A percentile compares a stretch with the other conserved stretches of the same genome.
These are phyloP conservation scores for Pollachius pollachius DNA, from an alignment of 2,113 vertebrate genomes.

Conservation along the genomic window DNA sequence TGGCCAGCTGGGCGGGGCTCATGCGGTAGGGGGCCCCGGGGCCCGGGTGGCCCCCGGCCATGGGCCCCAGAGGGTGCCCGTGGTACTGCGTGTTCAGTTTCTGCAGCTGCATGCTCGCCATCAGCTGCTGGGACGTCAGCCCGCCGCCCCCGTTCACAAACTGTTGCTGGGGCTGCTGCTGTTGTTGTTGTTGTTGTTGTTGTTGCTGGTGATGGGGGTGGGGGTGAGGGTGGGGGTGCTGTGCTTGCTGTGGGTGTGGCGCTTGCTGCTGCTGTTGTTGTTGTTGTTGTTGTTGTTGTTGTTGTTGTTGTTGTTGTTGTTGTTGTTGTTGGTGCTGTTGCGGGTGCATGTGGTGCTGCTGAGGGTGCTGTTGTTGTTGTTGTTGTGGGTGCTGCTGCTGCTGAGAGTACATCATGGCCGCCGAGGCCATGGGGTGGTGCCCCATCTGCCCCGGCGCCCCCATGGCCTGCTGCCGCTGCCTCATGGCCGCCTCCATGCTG, in stretches of 20 bases:
- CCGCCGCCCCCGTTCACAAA: constrained; percentile 82
- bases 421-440: constrained; percentile 72
- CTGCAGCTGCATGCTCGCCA: constrained; percentile 92
- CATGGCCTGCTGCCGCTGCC: constrained; percentile 76
- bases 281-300: constrained; percentile 54
- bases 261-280: constrained; percentile 59
- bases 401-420: constrained; percentile 78
- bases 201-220: constrained; percentile 46
- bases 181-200: constrained; percentile 32
- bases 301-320: constrained; percentile 53
- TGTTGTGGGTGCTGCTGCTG: constrained; percentile 65
- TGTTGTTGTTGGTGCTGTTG: constrained; percentile 66
- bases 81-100: constrained; percentile 91
- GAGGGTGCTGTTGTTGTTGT: constrained; percentile 61
- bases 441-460: constrained; percentile 79
- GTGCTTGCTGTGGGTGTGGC: constrained; percentile 41
- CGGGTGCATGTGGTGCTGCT: constrained; percentile 60
- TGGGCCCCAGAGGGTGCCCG: constrained; percentile 78
- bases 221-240: constrained; percentile 10
- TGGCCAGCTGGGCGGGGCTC: constrained; percentile 75
- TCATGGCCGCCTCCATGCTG: constrained; percentile 80
- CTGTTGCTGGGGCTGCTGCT: constrained; percentile 56
- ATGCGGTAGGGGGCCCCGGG: constrained; percentile 76
- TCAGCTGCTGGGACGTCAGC: constrained; percentile 83
- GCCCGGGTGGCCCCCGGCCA: constrained; percentile 77